Base-by-base conservation (phyloP, 2,113 vertebrate genomes). In the Callospermophilus lateralis region DNA sequence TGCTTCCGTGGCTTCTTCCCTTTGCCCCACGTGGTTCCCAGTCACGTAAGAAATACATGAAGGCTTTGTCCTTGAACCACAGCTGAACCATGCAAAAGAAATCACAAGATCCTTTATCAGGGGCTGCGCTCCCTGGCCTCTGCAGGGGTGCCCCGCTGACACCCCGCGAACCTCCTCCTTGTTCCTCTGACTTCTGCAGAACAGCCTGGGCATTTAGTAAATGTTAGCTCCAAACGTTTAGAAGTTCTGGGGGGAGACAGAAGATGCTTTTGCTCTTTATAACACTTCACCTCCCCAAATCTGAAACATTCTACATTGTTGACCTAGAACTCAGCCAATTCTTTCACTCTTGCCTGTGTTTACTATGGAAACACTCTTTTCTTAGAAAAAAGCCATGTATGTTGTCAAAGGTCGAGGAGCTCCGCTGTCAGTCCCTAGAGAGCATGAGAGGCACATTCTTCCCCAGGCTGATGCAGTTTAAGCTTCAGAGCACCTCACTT, bases 1-100 rank as follows among this genome's bases (percentile, higher is more conserved):
- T 61, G 8, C 22, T 1, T 81, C 42, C 83, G 22, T 61, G 51
- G 32, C 32, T 22, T 74, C 51, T 34, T 53, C 15, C 55, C 30
- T 45, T 34, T 37, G 19, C 63, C 55, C 0, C 6, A 1, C 9
- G 2, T 13, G 30, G 28, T 28, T 20, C 12, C 67, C 81, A 10
- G 6, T 10, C 19, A 28, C n/a, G 1, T 30, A 1, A 10, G 0
- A 4, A 3, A 3, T 2, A 4, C 0, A 0, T 30, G 48, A 58
- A 34, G 12, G 51, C 20, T 16, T 34, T 87, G 39, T 1, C n/a
- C 1, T 3, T 20, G 39, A 4, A 2, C 30, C 3, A 12, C 32
- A 39, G 8, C 24, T 74, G 63, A 58, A 6, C 39, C 24, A 58
- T 4, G 15, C 24, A 4, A 55, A 19, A 86, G 48, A 4, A 24